A percentile compares a stretch with the other conserved stretches of the same genome.
phyloP scores from a whole-genome alignment of 2,113 vertebrate species.

The Plestiodon gilberti region DNA sequence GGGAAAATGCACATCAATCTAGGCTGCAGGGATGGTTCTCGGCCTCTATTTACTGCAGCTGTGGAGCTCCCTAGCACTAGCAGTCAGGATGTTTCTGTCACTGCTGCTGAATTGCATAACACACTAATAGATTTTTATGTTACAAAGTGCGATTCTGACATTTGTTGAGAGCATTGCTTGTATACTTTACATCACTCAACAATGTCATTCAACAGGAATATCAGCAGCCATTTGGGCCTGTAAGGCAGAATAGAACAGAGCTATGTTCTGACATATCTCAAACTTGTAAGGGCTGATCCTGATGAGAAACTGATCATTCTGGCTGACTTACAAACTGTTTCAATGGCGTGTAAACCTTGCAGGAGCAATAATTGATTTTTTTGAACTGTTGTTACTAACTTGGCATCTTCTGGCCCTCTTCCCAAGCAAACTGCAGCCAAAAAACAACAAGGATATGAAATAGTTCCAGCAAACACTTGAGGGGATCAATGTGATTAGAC shows the following conservation, averaged over 20 bases:
- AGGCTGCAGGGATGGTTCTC: not conserved
- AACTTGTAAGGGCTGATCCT: not conserved
- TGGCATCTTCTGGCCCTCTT: slow-evolving; percentile 17
- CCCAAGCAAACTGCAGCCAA: slow-evolving; percentile 29
- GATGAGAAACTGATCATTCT: slow-evolving; percentile 20
- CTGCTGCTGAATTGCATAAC: not conserved
- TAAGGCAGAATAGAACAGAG: not conserved
- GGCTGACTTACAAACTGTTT: slow-evolving; percentile 6
- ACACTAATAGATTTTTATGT: not conserved
- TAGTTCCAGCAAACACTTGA: not conserved
- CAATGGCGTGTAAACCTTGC: slow-evolving; percentile 17
- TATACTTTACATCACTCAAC: not conserved
- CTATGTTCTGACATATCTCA: not conserved
- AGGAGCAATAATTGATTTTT: slow-evolving; percentile 29
- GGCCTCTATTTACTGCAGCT: not conserved
- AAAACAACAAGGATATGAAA: slow-evolving; percentile 38
- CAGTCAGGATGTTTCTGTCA: not conserved
- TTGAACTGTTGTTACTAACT: slow-evolving; percentile 26
- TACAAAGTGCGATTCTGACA: slow-evolving; percentile 1
- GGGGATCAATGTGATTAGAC: slow-evolving; percentile 3
- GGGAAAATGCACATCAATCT: too few relatives aligned
- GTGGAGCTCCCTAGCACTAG: not conserved
- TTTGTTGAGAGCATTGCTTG: not conserved
- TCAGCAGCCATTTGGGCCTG: not conserved
- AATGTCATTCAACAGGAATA: not conserved